A percentile compares a stretch with the other conserved stretches of the same genome.
These are phyloP conservation scores for Notarius quadriscutis DNA, from an alignment of 2,113 vertebrate genomes.

Conservation along the genomic window DNA sequence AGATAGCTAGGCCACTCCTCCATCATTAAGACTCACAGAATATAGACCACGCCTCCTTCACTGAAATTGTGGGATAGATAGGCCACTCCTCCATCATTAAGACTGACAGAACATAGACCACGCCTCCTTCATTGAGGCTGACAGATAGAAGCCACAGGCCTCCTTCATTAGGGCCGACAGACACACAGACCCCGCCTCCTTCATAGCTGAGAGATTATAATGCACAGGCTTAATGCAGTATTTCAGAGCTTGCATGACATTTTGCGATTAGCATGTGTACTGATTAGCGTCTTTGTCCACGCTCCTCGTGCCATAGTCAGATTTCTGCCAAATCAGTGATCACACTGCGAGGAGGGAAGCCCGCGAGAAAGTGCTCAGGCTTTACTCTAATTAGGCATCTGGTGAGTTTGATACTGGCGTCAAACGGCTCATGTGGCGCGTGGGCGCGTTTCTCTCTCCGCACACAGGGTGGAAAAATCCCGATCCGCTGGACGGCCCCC, in stretches of 20 bases:
- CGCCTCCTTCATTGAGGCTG: too few species aligned
- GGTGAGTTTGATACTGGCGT: constrained; percentile 42
- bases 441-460: constrained; percentile 54
- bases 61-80: not conserved
- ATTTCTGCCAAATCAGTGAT: constrained; percentile 35
- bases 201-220: not conserved
- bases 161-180: not conserved
- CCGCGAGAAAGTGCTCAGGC: constrained; percentile 24
- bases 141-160: not conserved
- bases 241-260: not conserved
- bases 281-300: constrained; percentile 23
- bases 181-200: not conserved
- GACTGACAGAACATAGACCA: not conserved
- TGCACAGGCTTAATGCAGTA: not conserved
- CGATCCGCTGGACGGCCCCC: constrained; percentile 78
- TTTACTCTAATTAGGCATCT: constrained; percentile 51
- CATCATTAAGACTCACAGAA: not conserved
- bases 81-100: not conserved
- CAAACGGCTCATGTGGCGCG: constrained; percentile 47
- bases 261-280: constrained; percentile 24
- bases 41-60: not conserved
- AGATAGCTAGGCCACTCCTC: not conserved
- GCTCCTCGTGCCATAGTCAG: constrained; percentile 9
- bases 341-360: constrained; percentile 34
- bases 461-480: constrained; percentile 76